These are phyloP conservation scores for Drosophila birchii DNA, from an alignment of 2,888 invertebrate species.

Conservation along the genomic window DNA sequence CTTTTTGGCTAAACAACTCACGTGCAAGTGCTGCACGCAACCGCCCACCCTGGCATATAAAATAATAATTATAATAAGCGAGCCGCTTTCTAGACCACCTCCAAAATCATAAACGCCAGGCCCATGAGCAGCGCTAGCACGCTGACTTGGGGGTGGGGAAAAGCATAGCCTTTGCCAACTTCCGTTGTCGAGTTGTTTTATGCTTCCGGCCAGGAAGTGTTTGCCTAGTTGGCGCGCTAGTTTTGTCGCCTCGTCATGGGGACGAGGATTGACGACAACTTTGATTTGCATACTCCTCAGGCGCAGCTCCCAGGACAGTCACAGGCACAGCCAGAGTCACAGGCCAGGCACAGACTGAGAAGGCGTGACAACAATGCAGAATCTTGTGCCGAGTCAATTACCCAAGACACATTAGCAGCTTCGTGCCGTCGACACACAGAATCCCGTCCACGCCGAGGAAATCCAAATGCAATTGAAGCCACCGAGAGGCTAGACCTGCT, in stretches of 20 bases:
- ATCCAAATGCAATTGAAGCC: slow-evolving; percentile 66
- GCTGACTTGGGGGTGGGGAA: not conserved
- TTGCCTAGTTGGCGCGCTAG: slow-evolving; percentile 79
- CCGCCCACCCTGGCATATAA: slow-evolving; percentile 47
- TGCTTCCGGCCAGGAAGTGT: slow-evolving; percentile 81
- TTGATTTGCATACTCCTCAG: slow-evolving; percentile 70
- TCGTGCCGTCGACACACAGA: slow-evolving; percentile 41
- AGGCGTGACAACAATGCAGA: slow-evolving; percentile 78
- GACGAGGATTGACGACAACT: slow-evolving; percentile 56
- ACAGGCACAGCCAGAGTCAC: slow-evolving; percentile 15
- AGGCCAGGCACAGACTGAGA: slow-evolving; percentile 26
- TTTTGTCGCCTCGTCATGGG: slow-evolving; percentile 68
- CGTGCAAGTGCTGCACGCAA: slow-evolving; percentile 67
- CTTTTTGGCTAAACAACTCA: slow-evolving; percentile 77
- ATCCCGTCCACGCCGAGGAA: slow-evolving; percentile 48
- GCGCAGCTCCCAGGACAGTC: slow-evolving; percentile 24
- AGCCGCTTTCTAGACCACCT: slow-evolving; percentile 36
- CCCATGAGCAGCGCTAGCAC: not conserved
- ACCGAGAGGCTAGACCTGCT: slow-evolving; percentile 4
- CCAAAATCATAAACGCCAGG: slow-evolving; percentile 69
- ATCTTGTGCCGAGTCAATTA: slow-evolving; percentile 73
- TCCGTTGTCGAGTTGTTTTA: slow-evolving; percentile 82
- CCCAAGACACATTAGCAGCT: slow-evolving; percentile 79
- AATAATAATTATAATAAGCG: slow-evolving; percentile 76
- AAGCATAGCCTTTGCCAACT: slow-evolving; percentile 57